A percentile compares a stretch with the other conserved stretches of the same genome.
Evolutionary conservation across 2,888 invertebrate genomes (phyloP).

Genomic region (Amiota mariae): DNA sequence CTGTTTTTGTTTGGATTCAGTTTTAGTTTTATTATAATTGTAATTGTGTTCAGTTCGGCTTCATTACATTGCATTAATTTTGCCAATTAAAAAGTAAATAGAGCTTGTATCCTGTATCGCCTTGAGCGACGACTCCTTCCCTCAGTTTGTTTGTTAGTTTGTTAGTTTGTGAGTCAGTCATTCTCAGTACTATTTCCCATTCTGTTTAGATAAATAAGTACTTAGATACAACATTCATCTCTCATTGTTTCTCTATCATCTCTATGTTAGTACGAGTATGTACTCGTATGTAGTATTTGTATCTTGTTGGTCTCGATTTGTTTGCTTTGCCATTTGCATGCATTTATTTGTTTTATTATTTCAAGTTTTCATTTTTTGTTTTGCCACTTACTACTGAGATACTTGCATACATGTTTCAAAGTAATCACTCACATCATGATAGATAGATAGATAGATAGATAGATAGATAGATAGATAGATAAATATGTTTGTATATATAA

Average conservation of each 20-base stretch:
- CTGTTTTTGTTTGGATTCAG: neutral
- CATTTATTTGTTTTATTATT: constrained; percentile 12
- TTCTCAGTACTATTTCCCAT: neutral
- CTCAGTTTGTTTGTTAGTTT: neutral
- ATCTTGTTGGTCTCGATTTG: neutral
- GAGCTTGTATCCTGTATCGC: constrained; percentile 61
- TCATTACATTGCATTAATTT: constrained; percentile 67
- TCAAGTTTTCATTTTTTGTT: neutral
- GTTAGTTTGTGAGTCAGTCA: neutral
- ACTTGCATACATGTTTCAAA: neutral
- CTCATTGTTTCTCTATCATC: neutral
- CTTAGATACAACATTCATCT: too few relatives aligned
- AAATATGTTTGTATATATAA: too few relatives aligned
- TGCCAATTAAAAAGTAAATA: constrained; percentile 67
- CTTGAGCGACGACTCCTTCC: constrained; percentile 2
- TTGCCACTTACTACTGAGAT: neutral
- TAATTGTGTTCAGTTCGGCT: constrained; percentile 47
- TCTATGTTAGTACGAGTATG: too few relatives aligned
- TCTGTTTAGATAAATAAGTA: too few relatives aligned
- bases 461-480: too few relatives aligned
- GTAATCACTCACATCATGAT: too few relatives aligned
- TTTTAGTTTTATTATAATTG: neutral
- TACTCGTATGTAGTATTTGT: too few relatives aligned
- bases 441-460: too few relatives aligned
- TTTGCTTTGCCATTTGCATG: constrained; percentile 20